Evolutionary conservation across 2,888 invertebrate species (phyloP).

Genomic region (Agonum fuliginosum): DNA sequence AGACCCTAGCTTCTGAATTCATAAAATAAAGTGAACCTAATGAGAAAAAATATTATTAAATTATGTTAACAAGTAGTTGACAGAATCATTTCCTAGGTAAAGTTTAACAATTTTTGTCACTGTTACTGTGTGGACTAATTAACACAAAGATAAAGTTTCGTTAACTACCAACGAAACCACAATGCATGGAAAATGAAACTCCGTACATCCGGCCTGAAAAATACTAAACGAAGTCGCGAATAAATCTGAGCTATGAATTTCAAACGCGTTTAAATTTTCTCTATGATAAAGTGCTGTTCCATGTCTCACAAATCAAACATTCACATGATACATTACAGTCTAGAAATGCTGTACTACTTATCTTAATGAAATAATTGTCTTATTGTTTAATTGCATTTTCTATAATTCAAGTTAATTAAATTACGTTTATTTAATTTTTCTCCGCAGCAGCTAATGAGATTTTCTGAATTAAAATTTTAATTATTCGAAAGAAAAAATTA

Average conservation of each 20-base stretch:
- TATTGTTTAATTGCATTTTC: not conserved
- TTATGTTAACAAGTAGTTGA: too few species aligned
- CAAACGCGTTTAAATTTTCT: slow-evolving; percentile 5
- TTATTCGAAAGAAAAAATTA: slow-evolving; percentile 16
- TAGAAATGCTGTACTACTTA: not conserved
- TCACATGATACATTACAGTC: not conserved
- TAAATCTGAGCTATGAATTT: slow-evolving; percentile 3
- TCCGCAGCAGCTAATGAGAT: slow-evolving; percentile 30
- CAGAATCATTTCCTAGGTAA: too few species aligned
- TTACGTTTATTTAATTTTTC: slow-evolving; percentile 25
- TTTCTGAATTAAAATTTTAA: slow-evolving; percentile 24
- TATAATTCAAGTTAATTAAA: slow-evolving; percentile 36
- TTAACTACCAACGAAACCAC: not conserved
- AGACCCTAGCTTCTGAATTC: too few species aligned
- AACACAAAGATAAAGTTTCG: slow-evolving; percentile 2
- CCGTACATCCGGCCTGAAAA: not conserved
- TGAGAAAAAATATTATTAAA: too few species aligned
- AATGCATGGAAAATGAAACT: not conserved
- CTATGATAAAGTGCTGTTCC: slow-evolving; percentile 22
- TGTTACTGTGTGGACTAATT: too few species aligned
- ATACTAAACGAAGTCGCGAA: not conserved
- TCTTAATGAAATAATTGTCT: not conserved
- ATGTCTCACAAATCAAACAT: slow-evolving; percentile 9
- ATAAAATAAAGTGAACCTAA: too few species aligned
- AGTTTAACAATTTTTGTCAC: too few species aligned